phyloP scores from a whole-genome alignment of 1,140 invertebrate species.

The Platorchestia sp. region DNA sequence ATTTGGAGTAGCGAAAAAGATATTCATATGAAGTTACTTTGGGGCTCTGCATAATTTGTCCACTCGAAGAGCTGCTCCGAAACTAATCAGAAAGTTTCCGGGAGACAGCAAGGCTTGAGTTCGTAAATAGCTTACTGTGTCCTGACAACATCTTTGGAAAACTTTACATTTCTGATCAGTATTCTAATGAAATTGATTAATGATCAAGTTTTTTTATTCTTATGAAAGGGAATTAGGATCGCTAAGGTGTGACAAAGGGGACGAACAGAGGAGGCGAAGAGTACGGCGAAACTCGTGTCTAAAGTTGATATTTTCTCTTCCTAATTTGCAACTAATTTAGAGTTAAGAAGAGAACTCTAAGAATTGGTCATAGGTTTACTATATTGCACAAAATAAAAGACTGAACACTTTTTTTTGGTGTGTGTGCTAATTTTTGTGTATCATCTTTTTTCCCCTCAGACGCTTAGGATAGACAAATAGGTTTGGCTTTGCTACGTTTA shows the following conservation, averaged over 20 bases:
- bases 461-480: neutral
- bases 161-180: neutral
- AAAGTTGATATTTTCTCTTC: neutral
- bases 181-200: neutral
- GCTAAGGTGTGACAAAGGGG: neutral
- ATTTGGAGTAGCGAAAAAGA: neutral
- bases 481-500: neutral
- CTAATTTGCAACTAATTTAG: neutral
- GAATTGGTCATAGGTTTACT: neutral
- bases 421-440: no score
- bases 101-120: neutral
- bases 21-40: neutral
- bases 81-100: neutral
- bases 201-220: neutral
- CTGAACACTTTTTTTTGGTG: no score
- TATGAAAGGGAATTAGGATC: neutral
- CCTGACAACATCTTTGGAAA: neutral
- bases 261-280: neutral
- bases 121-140: neutral
- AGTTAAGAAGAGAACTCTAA: neutral
- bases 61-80: neutral
- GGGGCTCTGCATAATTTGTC: neutral
- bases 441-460: no score
- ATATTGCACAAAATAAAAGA: neutral
- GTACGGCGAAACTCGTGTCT: neutral